These are phyloP conservation scores for Poecilia velifera DNA, from an alignment of 2,797 vertebrate genomes.

Conservation along the genomic window DNA sequence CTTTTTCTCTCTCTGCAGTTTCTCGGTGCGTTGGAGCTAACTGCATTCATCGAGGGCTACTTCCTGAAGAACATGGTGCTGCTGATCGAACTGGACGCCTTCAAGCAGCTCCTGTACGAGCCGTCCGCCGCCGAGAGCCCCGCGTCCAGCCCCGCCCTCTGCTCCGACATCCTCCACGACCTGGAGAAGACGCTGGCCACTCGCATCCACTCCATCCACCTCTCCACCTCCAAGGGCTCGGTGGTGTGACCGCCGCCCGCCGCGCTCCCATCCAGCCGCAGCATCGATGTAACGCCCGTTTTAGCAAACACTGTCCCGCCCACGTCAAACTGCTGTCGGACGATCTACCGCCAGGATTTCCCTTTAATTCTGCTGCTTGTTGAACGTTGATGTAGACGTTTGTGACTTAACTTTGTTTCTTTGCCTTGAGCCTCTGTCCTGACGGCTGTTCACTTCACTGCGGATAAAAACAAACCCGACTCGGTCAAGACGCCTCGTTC, in stretches of 20 bases:
- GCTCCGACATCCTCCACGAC: slow-evolving; percentile 90
- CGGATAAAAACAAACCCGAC: slow-evolving; percentile 13
- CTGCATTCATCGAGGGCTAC: slow-evolving; percentile 96
- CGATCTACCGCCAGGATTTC: slow-evolving; percentile 57
- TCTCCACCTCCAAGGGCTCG: slow-evolving; percentile 97
- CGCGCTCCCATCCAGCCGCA: slow-evolving; percentile 29
- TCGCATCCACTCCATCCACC: slow-evolving; percentile 97
- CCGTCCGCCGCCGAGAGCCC: slow-evolving; percentile 83
- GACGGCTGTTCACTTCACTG: slow-evolving; percentile 27
- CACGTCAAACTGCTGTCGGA: slow-evolving; percentile 14
- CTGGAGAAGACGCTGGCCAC: slow-evolving; percentile 96
- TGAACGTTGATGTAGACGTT: slow-evolving; percentile 17
- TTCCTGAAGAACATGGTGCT: slow-evolving; percentile 99
- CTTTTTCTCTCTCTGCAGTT: slow-evolving; percentile 79
- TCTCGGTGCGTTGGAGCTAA: slow-evolving; percentile 91
- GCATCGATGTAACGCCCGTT: slow-evolving; percentile 52
- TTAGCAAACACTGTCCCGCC: slow-evolving; percentile 22
- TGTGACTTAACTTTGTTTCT: slow-evolving; percentile 14
- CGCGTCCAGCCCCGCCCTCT: slow-evolving; percentile 80
- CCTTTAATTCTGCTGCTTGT: slow-evolving; percentile 52
- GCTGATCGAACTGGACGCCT: slow-evolving; percentile 94
- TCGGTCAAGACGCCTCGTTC: slow-evolving; percentile 34
- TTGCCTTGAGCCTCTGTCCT: slow-evolving; percentile 28
- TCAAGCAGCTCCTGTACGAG: slow-evolving; percentile 96
- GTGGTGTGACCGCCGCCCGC: slow-evolving; percentile 84